phyloP scores from a whole-genome alignment of 2,113 vertebrate genomes.

The Nannospalax galili region DNA sequence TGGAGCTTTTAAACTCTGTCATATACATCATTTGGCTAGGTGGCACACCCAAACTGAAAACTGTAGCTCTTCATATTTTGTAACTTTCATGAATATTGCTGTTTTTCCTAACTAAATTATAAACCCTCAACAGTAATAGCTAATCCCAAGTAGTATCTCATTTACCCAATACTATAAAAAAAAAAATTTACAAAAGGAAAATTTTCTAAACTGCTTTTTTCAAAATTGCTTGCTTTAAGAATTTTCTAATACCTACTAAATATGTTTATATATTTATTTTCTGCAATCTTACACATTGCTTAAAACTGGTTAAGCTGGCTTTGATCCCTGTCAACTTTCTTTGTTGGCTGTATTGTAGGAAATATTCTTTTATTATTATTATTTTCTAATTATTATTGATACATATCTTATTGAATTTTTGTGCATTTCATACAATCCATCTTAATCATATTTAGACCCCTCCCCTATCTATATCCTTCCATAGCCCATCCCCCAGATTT shows the following conservation, averaged over 20 bases:
- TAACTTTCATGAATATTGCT: neutral
- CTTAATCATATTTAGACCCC: no score
- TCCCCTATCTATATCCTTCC: no score
- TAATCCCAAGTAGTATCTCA: neutral
- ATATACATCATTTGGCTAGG: neutral
- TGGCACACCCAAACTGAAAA: neutral
- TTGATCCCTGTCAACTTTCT: neutral
- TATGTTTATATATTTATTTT: neutral
- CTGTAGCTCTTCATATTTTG: neutral
- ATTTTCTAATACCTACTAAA: neutral
- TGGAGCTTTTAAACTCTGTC: neutral
- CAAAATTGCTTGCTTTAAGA: constrained; percentile 38
- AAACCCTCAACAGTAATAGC: neutral
- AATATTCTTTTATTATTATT: no score
- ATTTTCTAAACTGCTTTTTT: constrained; percentile 11
- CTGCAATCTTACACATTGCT: constrained; percentile 6
- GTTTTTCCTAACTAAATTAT: neutral
- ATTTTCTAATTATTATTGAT: no score
- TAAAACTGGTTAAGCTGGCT: constrained; percentile 31
- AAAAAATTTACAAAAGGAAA: constrained; percentile 27
- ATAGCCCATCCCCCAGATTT: no score
- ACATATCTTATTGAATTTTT: no score
- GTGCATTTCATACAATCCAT: no score
- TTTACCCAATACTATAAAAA: constrained; percentile 11
- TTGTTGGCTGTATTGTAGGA: neutral